Conservation (phyloP, 2,797 vertebrate genomes). For the Cirrhinus molitorella region DNA sequence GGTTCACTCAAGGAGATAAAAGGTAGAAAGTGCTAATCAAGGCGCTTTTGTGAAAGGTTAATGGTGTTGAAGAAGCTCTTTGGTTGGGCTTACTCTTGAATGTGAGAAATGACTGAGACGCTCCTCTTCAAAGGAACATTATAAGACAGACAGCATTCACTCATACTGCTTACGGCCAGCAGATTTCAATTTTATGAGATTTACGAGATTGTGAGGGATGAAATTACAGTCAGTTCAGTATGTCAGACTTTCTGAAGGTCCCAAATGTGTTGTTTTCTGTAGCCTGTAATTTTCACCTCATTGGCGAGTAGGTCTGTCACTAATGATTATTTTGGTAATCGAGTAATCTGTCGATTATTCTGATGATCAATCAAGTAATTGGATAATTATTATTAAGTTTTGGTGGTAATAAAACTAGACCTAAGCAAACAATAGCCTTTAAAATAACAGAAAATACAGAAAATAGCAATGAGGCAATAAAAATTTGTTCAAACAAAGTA, state of each 20-base stretch:
- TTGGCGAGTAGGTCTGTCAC: no score
- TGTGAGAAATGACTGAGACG: slow-evolving; percentile 2
- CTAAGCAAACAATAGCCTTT: no score
- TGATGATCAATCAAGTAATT: no score
- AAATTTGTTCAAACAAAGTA: no score
- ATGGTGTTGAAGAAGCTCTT: slow-evolving; percentile 34
- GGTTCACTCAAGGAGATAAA: slow-evolving; percentile 35
- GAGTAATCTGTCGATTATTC: no score
- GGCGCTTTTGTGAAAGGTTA: slow-evolving; percentile 48
- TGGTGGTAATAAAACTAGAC: no score
- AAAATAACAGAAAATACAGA: no score
- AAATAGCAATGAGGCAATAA: no score
- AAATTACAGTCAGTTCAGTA: not conserved
- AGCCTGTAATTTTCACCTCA: not conserved
- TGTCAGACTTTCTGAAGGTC: not conserved
- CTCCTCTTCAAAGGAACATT: slow-evolving; percentile 10
- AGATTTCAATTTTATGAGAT: not conserved
- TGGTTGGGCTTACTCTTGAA: slow-evolving; percentile 7
- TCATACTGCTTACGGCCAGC: not conserved
- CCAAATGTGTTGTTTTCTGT: not conserved
- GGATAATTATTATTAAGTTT: no score
- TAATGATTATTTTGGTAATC: no score
- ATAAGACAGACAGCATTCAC: not conserved
- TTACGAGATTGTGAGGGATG: not conserved
- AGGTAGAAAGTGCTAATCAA: slow-evolving; percentile 42